Percentiles rank a stretch among this genome's conserved stretches.
Conservation (phyloP, 1,140 invertebrate genomes). For the Drosophila arawakana region DNA sequence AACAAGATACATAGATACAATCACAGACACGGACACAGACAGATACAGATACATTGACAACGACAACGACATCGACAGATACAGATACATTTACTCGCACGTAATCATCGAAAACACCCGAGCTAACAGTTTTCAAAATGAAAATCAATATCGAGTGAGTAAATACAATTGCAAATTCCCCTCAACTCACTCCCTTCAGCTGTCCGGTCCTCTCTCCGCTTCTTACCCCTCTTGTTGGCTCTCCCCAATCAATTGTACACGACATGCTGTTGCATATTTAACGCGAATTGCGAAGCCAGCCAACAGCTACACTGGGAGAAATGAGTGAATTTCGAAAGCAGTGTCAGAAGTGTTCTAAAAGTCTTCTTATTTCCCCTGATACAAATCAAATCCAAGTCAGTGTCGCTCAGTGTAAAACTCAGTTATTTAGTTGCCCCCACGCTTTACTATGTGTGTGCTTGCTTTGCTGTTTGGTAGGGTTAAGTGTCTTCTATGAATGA, state of each 20-base stretch:
- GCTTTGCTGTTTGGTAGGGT: neutral
- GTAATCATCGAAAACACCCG: slow-evolving; percentile 61
- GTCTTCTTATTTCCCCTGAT: too few species aligned
- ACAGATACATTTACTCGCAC: slow-evolving; percentile 36
- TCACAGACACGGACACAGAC: slow-evolving; percentile 25
- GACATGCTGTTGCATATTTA: slow-evolving; percentile 56
- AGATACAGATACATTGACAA: slow-evolving; percentile 5
- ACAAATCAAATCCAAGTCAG: too few species aligned
- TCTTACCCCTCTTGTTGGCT: neutral
- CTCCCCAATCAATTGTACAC: slow-evolving; percentile 34
- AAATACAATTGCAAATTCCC: slow-evolving; percentile 12
- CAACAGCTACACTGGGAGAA: slow-evolving; percentile 23
- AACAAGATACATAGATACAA: slow-evolving; percentile 18
- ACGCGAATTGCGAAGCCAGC: slow-evolving; percentile 46
- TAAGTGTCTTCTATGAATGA: slow-evolving; percentile 3
- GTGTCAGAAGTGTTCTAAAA: too few species aligned
- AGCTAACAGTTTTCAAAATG: slow-evolving; percentile 58
- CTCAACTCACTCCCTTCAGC: neutral
- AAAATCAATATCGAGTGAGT: slow-evolving; percentile 64
- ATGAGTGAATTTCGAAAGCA: too few species aligned
- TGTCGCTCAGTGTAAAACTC: neutral
- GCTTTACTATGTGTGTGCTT: neutral
- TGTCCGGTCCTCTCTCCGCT: neutral
- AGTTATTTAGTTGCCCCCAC: slow-evolving; percentile 15
- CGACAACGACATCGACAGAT: slow-evolving; percentile 11